Evolutionary conservation across 2,797 vertebrate species (phyloP).

Genomic region (Menidia menidia): DNA sequence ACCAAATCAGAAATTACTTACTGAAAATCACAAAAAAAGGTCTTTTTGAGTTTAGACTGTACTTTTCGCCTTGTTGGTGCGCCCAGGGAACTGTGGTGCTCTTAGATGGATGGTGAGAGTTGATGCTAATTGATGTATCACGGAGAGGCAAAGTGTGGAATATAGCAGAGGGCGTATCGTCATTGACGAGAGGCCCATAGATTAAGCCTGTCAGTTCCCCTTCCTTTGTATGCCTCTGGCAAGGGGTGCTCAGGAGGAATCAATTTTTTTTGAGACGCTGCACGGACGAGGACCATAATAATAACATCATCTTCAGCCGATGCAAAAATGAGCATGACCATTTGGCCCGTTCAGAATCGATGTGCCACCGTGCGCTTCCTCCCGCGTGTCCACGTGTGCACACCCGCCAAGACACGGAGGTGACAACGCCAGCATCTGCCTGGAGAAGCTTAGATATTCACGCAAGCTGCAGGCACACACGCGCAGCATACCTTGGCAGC

Average conservation of each 20-base stretch:
- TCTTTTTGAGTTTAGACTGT: conserved; percentile 27
- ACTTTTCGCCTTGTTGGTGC: conserved; percentile 21
- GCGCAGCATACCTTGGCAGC: conserved; percentile 78
- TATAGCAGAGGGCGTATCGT: conserved; percentile 69
- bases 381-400: conserved; percentile 64
- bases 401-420: conserved; percentile 63
- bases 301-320: conserved; percentile 65
- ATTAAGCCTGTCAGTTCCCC: conserved; percentile 78
- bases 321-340: conserved; percentile 71
- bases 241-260: conserved; percentile 67
- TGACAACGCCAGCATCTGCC: conserved; percentile 81
- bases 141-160: conserved; percentile 67
- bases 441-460: conserved; percentile 79
- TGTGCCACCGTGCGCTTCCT: conserved; percentile 47
- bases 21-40: conserved; percentile 23
- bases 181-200: conserved; percentile 69
- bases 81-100: conserved; percentile 44
- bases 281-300: conserved; percentile 65
- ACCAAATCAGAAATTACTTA: conserved; percentile 36
- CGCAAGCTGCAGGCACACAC: conserved; percentile 77
- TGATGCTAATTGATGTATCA: conserved; percentile 76
- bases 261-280: conserved; percentile 69
- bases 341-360: conserved; percentile 66
- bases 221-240: conserved; percentile 71
- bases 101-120: conserved; percentile 47